Conservation (phyloP, 2,113 vertebrate species). For the Tiliqua scincoides region DNA sequence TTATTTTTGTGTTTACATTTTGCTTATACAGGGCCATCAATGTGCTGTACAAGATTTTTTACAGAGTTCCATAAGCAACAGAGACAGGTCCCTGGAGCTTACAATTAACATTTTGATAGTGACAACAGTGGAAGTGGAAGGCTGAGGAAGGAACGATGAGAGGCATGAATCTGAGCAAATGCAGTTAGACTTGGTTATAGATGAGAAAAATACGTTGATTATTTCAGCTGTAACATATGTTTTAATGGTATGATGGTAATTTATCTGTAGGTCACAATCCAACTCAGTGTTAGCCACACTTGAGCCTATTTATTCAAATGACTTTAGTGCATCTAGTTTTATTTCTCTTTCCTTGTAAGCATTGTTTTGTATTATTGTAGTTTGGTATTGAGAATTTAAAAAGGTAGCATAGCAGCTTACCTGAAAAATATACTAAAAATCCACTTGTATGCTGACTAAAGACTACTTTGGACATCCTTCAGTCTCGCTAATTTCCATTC, state of each 20-base stretch:
- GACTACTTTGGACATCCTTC: not conserved
- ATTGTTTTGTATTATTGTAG: no score
- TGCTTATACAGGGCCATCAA: no score
- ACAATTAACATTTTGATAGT: not conserved
- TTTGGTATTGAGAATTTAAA: not conserved
- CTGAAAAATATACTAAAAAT: not conserved
- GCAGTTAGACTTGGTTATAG: not conserved
- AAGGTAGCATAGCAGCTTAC: not conserved
- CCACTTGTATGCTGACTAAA: not conserved
- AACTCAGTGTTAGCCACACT: not conserved
- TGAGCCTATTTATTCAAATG: not conserved
- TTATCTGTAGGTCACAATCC: not conserved
- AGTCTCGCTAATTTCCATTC: constrained; percentile 3
- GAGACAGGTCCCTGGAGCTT: not conserved
- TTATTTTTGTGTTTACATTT: not conserved
- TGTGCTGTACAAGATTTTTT: not conserved
- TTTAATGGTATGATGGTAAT: not conserved
- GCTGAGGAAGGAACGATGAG: not conserved
- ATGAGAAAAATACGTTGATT: not conserved
- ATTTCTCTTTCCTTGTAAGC: not conserved
- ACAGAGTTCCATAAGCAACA: not conserved
- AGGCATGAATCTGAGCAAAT: not conserved
- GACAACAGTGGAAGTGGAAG: not conserved
- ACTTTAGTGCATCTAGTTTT: not conserved
- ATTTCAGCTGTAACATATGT: not conserved